phyloP scores from a whole-genome alignment of 2,888 invertebrate genomes.

The Megaustenia siamemsis region DNA sequence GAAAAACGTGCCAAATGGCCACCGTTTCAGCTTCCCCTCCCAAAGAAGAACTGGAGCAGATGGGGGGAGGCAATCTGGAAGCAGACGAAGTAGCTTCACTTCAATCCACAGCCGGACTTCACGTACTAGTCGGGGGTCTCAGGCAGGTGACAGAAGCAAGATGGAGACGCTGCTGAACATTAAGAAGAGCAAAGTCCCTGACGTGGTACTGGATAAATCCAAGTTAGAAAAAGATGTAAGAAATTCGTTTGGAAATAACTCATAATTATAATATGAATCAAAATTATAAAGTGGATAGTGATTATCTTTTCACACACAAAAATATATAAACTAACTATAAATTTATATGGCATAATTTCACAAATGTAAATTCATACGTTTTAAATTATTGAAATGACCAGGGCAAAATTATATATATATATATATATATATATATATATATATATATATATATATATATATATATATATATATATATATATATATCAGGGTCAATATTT shows the following conservation, averaged over 20 bases:
- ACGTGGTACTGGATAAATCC: slow-evolving; percentile 79
- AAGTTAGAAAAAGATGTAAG: slow-evolving; percentile 75
- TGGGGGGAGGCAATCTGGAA: slow-evolving; percentile 50
- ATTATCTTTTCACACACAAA: too few species aligned
- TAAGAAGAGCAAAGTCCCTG: slow-evolving; percentile 76
- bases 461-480: too few species aligned
- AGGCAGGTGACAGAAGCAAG: slow-evolving; percentile 80
- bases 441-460: too few species aligned
- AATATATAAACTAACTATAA: too few species aligned
- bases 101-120: slow-evolving; percentile 70
- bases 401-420: neutral
- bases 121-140: slow-evolving; percentile 84
- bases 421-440: too few species aligned
- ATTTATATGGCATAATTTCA: neutral
- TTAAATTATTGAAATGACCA: neutral
- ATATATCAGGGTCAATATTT: too few species aligned
- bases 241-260: slow-evolving; percentile 27
- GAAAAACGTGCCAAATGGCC: slow-evolving; percentile 84
- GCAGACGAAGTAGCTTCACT: slow-evolving; percentile 68
- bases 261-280: too few species aligned
- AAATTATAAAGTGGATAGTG: too few species aligned
- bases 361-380: neutral
- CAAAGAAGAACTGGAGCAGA: slow-evolving; percentile 86
- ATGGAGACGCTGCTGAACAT: slow-evolving; percentile 67
- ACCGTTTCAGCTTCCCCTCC: slow-evolving; percentile 96